A percentile compares a stretch with the other conserved stretches of the same genome.
Conservation (phyloP, 2,888 invertebrate species). For the Drosophila percnosoma region DNA sequence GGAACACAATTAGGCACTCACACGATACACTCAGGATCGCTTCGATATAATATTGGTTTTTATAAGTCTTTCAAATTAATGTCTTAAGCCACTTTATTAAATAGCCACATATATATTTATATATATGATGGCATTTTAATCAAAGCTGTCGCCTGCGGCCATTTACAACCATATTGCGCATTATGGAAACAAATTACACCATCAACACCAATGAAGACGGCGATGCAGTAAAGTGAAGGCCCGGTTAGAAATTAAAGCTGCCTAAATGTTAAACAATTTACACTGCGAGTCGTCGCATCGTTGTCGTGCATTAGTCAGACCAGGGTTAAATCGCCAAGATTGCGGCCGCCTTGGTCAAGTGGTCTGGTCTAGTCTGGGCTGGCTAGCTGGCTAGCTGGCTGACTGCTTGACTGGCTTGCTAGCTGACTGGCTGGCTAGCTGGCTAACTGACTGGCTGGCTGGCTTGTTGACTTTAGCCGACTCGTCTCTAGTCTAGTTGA, state of each 20-base stretch:
- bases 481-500: conserved; percentile 76
- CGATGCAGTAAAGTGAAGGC: not conserved
- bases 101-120: conserved; percentile 22
- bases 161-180: conserved; percentile 66
- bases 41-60: not conserved
- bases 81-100: conserved; percentile 53
- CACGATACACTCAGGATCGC: not conserved
- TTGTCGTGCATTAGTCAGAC: conserved; percentile 62
- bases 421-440: conserved; percentile 18
- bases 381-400: conserved; percentile 37
- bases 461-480: conserved; percentile 27
- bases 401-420: conserved; percentile 60
- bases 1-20: conserved; percentile 67
- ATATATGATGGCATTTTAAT: conserved; percentile 76
- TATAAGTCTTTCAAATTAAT: not conserved
- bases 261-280: conserved; percentile 80
- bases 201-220: conserved; percentile 30
- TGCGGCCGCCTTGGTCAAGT: conserved; percentile 44
- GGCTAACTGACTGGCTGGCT: not conserved
- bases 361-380: conserved; percentile 27
- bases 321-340: conserved; percentile 47
- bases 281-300: conserved; percentile 51
- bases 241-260: conserved; percentile 69
- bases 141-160: conserved; percentile 74
- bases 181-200: conserved; percentile 75